Conservation (phyloP, 2,113 vertebrate genomes). For the Syngnathoides biaculeatus region DNA sequence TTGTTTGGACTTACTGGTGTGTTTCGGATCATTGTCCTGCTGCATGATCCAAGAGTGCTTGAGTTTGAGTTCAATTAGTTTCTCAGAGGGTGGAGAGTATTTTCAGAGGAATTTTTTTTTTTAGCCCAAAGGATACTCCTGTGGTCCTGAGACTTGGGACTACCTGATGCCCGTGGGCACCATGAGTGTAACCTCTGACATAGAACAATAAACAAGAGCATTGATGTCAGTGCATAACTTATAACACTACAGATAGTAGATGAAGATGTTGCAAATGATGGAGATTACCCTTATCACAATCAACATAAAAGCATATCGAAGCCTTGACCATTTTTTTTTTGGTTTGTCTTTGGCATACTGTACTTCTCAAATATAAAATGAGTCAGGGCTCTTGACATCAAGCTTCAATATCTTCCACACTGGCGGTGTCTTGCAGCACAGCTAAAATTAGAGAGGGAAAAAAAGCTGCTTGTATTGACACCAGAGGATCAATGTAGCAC, state of each 20-base stretch:
- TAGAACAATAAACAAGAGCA: conserved; percentile 2
- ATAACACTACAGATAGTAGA: conserved; percentile 3
- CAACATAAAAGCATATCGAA: conserved; percentile 28
- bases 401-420: conserved; percentile 59
- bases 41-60: no score
- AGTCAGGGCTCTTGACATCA: conserved; percentile 60
- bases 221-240: conserved; percentile 17
- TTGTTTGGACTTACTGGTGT: no score
- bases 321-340: conserved; percentile 8
- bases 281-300: neutral
- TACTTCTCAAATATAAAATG: conserved; percentile 50
- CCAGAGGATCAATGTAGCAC: conserved; percentile 61
- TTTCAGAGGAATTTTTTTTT: no score
- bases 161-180: no score
- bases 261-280: conserved; percentile 26
- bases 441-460: conserved; percentile 66
- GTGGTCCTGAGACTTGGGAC: no score
- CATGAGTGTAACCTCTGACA: neutral
- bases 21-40: no score
- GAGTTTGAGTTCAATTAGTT: no score
- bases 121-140: no score
- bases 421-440: conserved; percentile 38
- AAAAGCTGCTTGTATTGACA: conserved; percentile 62
- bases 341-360: conserved; percentile 42
- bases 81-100: no score